Conservation (phyloP, 2,113 vertebrate species). For the Plotosus lineatus region DNA sequence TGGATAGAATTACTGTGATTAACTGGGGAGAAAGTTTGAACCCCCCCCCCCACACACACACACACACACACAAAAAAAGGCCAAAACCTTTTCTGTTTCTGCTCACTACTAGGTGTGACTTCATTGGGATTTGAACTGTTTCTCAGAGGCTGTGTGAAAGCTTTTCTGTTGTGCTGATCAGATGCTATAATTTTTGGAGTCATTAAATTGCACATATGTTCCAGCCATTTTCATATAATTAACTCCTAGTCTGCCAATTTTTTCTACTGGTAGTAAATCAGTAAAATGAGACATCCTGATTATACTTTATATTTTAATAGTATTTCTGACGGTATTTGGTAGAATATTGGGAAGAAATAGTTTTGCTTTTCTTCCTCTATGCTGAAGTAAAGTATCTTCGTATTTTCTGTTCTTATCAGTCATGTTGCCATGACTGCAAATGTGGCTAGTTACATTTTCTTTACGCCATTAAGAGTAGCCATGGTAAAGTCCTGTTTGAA, state of each 20-base stretch:
- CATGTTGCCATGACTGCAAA: slow-evolving; percentile 9
- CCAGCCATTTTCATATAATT: background rate
- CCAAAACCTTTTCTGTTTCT: too few species aligned
- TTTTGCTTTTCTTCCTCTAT: background rate
- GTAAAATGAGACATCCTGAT: background rate
- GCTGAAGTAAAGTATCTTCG: background rate
- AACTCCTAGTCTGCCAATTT: background rate
- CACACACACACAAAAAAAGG: too few species aligned
- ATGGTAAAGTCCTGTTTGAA: slow-evolving; percentile 5
- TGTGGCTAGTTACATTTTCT: slow-evolving; percentile 15
- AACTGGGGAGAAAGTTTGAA: background rate
- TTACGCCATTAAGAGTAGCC: background rate
- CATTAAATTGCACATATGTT: background rate
- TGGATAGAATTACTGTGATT: background rate
- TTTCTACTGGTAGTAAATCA: background rate
- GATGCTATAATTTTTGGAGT: background rate
- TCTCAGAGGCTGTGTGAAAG: background rate
- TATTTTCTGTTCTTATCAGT: slow-evolving; percentile 14
- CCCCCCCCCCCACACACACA: too few species aligned
- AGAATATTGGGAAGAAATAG: background rate
- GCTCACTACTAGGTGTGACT: too few species aligned
- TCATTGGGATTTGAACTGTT: too few species aligned
- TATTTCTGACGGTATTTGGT: background rate
- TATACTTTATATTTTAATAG: background rate
- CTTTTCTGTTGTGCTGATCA: background rate